Evolutionary conservation across 2,113 vertebrate genomes (phyloP), one percentile per base, ranked within the genome.

Genomic region (Fukomys damarensis): DNA sequence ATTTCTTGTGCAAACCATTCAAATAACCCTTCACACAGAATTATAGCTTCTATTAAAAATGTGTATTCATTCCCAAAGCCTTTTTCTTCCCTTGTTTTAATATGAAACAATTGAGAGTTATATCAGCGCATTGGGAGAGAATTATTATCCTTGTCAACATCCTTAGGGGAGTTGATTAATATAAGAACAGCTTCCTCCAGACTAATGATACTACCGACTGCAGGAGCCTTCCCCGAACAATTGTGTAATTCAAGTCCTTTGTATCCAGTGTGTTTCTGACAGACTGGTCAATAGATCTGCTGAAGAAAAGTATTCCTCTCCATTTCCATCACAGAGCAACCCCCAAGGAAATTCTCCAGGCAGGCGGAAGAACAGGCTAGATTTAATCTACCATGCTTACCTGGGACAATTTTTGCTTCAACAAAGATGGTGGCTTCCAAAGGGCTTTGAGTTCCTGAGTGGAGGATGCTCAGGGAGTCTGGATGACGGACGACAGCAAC

Each of bases 1-100:
- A 98, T 98, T 98, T 98, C 66, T 98, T 98, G 95, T 97, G 96
- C 83, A 98, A 97, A 98, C 95, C 95, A 96, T 97, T 98, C 97
- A 97, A 97, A 98, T 97, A 98, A 97, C 77, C 95, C 97, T 98
- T 98, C 97, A 98, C 91, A 93, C 86, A 98, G 97, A 98, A 98
- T 98, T 98, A 98, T 97, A 98, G 97, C 96, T 97, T 98, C 98
- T 98, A 98, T 98, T 98, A 99, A 98, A 97, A 98, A 97, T 96
- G 77, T 96, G 97, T 97, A 97, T 97, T 96, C 86, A 98, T 97
- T 98, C 95, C 93, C 94, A 98, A 97, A 97, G 94, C 93, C 92
- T 96, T 87, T 94, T 94, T 94, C 74, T 24, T 2, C 97, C 98
- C 97, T 98, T 97, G 92, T 97, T 98, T 98, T 98, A 98, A 98